Evolutionary conservation across 2,113 vertebrate genomes (phyloP).

Genomic region (Ceyx margarethae): DNA sequence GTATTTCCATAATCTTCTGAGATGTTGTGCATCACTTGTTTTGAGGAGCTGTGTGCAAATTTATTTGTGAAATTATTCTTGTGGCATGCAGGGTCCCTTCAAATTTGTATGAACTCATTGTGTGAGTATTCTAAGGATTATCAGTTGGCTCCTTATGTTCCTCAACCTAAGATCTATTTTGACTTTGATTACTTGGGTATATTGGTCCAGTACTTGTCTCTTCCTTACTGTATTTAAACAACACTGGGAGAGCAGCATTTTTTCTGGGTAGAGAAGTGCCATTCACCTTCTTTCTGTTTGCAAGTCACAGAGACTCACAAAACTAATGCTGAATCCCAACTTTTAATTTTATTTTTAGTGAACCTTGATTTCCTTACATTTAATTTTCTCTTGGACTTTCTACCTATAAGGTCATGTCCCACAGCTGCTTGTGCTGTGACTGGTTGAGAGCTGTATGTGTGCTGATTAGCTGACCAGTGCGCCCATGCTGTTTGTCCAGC

Average conservation of each 20-base stretch:
- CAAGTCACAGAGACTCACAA: neutral
- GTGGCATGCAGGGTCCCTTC: neutral
- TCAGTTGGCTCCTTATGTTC: neutral
- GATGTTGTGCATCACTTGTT: neutral
- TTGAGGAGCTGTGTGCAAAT: neutral
- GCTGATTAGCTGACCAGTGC: neutral
- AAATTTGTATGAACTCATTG: neutral
- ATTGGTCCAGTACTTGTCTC: neutral
- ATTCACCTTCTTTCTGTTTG: neutral
- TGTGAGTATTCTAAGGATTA: neutral
- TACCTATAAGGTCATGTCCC: neutral
- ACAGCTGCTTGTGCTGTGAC: neutral
- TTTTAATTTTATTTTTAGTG: neutral
- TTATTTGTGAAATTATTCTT: neutral
- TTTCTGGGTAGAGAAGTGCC: neutral
- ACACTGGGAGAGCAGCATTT: neutral
- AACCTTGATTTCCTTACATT: neutral
- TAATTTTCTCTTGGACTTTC: neutral
- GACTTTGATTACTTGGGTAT: neutral
- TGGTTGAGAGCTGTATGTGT: neutral
- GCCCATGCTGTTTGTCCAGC: neutral
- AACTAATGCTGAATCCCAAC: neutral
- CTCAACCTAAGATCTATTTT: neutral
- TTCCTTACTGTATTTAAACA: neutral
- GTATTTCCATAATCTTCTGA: neutral